Evolutionary conservation across 1,140 invertebrate species (phyloP).

Genomic region (Heliconius eleuchia): DNA sequence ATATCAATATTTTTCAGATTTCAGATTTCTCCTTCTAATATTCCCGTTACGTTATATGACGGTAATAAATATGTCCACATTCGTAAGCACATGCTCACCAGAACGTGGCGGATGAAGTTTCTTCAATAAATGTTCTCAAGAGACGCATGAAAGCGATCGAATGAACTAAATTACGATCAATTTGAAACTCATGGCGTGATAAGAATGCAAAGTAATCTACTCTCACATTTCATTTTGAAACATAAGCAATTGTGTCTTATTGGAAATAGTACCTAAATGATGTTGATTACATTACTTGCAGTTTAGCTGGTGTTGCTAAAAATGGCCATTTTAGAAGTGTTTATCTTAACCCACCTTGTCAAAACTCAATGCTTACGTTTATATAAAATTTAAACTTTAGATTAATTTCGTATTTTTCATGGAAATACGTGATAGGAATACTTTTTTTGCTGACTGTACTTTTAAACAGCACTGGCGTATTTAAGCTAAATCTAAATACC

Average conservation of each 20-base stretch:
- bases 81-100: background rate
- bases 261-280: background rate
- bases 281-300: background rate
- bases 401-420: too few relatives aligned
- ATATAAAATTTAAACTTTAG: too few relatives aligned
- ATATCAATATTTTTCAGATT: background rate
- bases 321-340: too few relatives aligned
- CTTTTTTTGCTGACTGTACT: too few relatives aligned
- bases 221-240: background rate
- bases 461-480: too few relatives aligned
- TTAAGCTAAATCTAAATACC: too few relatives aligned
- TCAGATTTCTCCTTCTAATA: background rate
- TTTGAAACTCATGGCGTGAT: conserved; percentile 17
- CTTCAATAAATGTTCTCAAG: conserved; percentile 11
- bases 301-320: background rate
- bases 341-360: too few relatives aligned
- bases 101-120: conserved; percentile 4
- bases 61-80: background rate
- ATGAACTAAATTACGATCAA: background rate
- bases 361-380: too few relatives aligned
- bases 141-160: conserved; percentile 13
- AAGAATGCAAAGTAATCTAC: background rate
- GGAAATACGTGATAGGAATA: too few relatives aligned
- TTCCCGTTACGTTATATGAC: background rate
- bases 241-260: background rate